Evolutionary conservation across 2,888 invertebrate species (phyloP).

Genomic region (Auanema sp.): DNA sequence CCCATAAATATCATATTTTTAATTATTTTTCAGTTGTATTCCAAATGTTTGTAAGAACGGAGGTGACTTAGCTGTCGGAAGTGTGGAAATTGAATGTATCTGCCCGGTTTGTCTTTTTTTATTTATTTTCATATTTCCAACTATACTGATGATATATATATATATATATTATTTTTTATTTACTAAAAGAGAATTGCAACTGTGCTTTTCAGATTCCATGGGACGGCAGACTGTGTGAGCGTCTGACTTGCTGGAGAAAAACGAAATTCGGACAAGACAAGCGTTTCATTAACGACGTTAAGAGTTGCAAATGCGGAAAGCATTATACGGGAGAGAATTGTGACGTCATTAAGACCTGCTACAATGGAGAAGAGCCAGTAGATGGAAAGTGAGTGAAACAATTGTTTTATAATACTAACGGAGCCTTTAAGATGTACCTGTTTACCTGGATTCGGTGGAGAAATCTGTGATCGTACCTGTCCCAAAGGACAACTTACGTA

Average conservation of each 20-base stretch:
- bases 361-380: conserved; percentile 51
- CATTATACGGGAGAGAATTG: conserved; percentile 55
- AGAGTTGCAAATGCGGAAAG: conserved; percentile 52
- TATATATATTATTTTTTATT: background rate
- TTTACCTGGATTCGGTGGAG: conserved; percentile 55
- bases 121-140: too few relatives aligned
- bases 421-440: conserved; percentile 47
- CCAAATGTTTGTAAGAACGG: conserved; percentile 55
- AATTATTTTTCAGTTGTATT: conserved; percentile 49
- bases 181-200: background rate
- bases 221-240: conserved; percentile 59
- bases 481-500: conserved; percentile 51
- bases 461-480: conserved; percentile 55
- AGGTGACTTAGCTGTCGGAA: conserved; percentile 56
- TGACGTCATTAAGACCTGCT: conserved; percentile 42
- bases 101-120: conserved; percentile 35
- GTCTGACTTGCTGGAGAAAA: conserved; percentile 61
- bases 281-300: conserved; percentile 39
- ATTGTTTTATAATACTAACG: background rate
- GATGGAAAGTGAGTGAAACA: conserved; percentile 27
- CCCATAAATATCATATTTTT: conserved; percentile 10
- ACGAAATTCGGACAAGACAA: conserved; percentile 31
- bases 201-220: conserved; percentile 46
- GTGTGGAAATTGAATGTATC: conserved; percentile 55
- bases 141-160: too few relatives aligned